A percentile compares a stretch with the other conserved stretches of the same genome.
Conservation (phyloP, 2,797 vertebrate species). For the Phylloscopus collybita region DNA sequence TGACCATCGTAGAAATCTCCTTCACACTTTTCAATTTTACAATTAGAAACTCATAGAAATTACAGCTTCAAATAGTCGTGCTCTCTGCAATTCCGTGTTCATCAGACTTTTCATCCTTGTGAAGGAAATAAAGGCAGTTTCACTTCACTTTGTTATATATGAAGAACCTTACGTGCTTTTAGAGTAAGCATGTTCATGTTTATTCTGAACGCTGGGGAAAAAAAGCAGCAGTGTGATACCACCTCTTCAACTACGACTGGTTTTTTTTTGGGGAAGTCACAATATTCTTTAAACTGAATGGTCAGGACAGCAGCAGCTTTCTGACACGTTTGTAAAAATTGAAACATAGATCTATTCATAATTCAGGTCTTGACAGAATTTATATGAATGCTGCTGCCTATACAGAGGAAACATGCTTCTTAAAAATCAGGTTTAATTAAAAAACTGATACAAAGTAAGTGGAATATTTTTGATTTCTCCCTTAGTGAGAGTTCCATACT, state of each 20-base stretch:
- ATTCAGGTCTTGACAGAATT: background rate
- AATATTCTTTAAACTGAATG: background rate
- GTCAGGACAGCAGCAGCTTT: background rate
- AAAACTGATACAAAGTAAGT: background rate
- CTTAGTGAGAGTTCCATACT: background rate
- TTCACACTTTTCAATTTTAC: background rate
- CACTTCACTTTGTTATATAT: rapidly evolving
- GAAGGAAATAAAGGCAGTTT: background rate
- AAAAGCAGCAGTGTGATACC: background rate
- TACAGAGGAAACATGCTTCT: background rate
- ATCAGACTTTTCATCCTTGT: background rate
- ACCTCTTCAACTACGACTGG: background rate
- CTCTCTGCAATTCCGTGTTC: background rate
- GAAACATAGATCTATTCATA: background rate
- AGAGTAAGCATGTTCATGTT: background rate
- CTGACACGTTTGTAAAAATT: background rate
- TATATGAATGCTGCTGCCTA: background rate
- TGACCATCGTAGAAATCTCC: background rate
- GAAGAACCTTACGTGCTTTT: background rate
- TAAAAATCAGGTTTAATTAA: background rate
- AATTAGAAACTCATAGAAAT: background rate
- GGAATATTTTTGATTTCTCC: background rate
- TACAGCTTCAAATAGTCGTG: background rate
- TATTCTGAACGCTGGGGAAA: background rate
- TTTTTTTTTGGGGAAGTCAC: background rate